phyloP scores from a whole-genome alignment of 2,888 invertebrate genomes.

The Agriopis leucophaearia region DNA sequence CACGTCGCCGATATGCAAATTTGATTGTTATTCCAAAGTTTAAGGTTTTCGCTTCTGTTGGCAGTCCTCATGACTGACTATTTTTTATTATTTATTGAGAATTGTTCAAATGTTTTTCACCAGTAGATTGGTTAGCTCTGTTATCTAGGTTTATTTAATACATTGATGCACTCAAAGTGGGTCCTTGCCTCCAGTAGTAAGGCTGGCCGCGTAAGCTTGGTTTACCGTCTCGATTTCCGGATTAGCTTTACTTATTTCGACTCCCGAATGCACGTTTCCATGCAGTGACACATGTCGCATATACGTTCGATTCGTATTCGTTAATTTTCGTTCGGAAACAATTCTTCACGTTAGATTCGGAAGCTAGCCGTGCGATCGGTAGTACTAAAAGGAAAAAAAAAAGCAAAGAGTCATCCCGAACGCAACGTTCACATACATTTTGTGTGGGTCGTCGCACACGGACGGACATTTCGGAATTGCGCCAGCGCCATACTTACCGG shows the following conservation, averaged over 20 bases:
- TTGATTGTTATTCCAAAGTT: no score
- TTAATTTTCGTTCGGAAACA: background rate
- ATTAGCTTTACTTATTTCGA: background rate
- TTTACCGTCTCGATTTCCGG: background rate
- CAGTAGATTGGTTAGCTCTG: no score
- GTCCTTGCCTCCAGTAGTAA: background rate
- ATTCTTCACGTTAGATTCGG: background rate
- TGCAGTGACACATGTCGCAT: background rate
- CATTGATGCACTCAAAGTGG: no score
- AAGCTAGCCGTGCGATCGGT: background rate
- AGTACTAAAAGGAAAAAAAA: background rate
- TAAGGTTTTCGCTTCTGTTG: no score
- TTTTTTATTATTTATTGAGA: no score
- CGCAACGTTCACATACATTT: background rate
- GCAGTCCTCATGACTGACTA: no score
- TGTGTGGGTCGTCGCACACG: background rate
- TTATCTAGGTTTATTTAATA: no score
- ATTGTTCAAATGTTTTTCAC: no score
- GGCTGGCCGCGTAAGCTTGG: background rate
- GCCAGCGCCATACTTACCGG: no score
- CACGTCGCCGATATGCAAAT: no score
- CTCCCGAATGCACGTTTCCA: background rate
- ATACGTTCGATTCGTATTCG: background rate
- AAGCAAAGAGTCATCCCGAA: background rate
- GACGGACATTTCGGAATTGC: background rate